Base-by-base conservation (phyloP, 2,113 vertebrate species). In the Tachysurus fulvidraco region DNA sequence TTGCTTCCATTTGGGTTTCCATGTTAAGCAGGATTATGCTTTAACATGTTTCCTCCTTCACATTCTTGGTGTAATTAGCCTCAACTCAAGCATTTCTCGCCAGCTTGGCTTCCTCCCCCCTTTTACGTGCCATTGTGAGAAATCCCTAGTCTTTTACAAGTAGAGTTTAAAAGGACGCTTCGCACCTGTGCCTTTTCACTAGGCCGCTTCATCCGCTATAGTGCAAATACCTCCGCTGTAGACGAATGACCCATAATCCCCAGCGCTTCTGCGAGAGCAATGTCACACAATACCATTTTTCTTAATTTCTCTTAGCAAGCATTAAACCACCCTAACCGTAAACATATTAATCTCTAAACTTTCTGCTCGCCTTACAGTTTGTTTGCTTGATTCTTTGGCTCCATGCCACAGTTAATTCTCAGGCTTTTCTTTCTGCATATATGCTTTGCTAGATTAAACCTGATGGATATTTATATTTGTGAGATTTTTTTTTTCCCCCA, bases 11-110 rank as follows among this genome's bases (percentile, higher is more conserved):
- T 79, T 57, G 54, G 23, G 54, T 59, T 80, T 54, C 54, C 13
- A 46, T 67, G 17, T 28, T 19, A 46, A 65, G 60, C 1, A 5
- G 25, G 65, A 30, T 65, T 81, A 28, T 21, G n/a, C 14, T n/a
- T 84, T 41, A 80, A 57, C 54, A 65, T 41, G 59, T 30, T 81
- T n/a, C 65, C 54, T 54, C 17, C 89, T 91, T 93, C 81, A 84
- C 92, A 94, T 95, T 94, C 94, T 91, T 93, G 84, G 86, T 94
- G 92, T 93, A 94, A 93, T 95, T 94, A 93, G 90, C 90, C 89
- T 90, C 87, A 92, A 90, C 88, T 93, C 89, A 87, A 91, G 91
- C 91, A 92, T 92, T 93, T 94, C 91, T 91, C 80, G 81, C 86
- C 82, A 11, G 81, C 76, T 87, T 77, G 65, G 85, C 89, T 91